These are phyloP conservation scores for Heliconius erato DNA, from an alignment of 2,888 invertebrate genomes.

Conservation along the genomic window DNA sequence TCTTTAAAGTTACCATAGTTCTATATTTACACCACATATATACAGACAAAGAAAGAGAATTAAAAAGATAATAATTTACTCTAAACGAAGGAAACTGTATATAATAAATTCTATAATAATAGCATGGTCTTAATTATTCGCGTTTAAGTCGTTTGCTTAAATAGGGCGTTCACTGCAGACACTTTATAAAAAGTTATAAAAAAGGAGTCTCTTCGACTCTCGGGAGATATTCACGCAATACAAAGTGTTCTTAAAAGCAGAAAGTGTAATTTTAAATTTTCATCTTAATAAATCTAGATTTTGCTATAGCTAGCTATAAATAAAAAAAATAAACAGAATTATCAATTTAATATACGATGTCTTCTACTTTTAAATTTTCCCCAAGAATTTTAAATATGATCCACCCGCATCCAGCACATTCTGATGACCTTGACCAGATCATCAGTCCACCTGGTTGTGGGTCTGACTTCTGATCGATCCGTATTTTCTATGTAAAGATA, in stretches of 20 bases:
- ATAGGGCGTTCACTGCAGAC: slow-evolving; percentile 27
- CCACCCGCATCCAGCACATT: too few relatives aligned
- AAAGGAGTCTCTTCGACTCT: neutral
- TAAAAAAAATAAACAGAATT: neutral
- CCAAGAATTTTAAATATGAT: neutral
- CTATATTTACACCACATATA: too few relatives aligned
- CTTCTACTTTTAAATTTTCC: neutral
- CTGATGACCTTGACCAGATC: too few relatives aligned
- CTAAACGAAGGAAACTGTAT: neutral
- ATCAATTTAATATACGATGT: neutral
- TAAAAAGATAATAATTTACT: neutral
- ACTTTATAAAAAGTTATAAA: slow-evolving; percentile 9
- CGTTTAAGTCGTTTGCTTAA: slow-evolving; percentile 35
- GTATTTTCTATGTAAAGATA: too few relatives aligned
- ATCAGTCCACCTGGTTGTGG: too few relatives aligned
- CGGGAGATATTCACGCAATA: slow-evolving; percentile 5
- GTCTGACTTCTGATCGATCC: too few relatives aligned
- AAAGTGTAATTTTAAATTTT: neutral
- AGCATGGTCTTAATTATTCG: slow-evolving; percentile 24
- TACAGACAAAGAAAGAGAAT: neutral
- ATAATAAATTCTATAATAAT: slow-evolving; percentile 11
- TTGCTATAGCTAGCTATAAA: neutral
- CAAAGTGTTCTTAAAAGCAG: slow-evolving; percentile 26
- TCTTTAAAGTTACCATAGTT: too few relatives aligned
- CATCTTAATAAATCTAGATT: slow-evolving; percentile 6